Base-by-base conservation (phyloP, 2,888 invertebrate genomes). In the Eustalomyia histrio region DNA sequence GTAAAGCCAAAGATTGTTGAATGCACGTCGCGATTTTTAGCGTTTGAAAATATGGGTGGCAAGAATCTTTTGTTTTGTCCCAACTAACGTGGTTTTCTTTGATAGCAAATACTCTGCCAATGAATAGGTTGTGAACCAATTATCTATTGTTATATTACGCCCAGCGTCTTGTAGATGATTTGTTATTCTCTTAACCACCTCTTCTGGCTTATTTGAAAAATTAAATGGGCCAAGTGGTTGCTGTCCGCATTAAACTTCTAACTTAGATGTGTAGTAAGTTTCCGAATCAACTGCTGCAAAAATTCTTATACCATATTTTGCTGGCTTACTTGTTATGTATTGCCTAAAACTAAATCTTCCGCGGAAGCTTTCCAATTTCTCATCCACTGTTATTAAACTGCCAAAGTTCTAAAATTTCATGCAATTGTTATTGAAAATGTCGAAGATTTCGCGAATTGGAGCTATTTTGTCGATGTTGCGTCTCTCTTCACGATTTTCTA, bases 241-340 rank as follows among this genome's bases (percentile, higher is more conserved):
- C 17, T 67, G 65, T 10, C 65, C 65, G 39, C 43, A 63, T 63
- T 73, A 63, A 55, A 73, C 63, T 55, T 73, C 64, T 29, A 64
- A 53, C 29, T 73, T 73, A 57, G 64, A 57, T 35, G 73, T 73
- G 57, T 73, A 73, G 17, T 33, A 57, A 14, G 58, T 58, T 29
- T 14, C 39, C 43, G 58, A 65, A 65, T 74, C 64, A 35, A 50
- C 57, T 58, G 57, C 58, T 9, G 65, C 10, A 64, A 75, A 61
- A 29, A 79, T 67, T 79, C 67, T 79, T 79, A 65, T 72, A 43
- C 55, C 50, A 50, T n/a, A n/a, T n/a, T n/a, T n/a, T n/a, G n/a
- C n/a, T n/a, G n/a, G n/a, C n/a, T n/a, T n/a, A n/a, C n/a, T 61
- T 47, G 61, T 35, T 24, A 72, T 76, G 52, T 60, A 71, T 61